Conservation (phyloP, 2,113 vertebrate genomes). For the Uria lomvia region DNA sequence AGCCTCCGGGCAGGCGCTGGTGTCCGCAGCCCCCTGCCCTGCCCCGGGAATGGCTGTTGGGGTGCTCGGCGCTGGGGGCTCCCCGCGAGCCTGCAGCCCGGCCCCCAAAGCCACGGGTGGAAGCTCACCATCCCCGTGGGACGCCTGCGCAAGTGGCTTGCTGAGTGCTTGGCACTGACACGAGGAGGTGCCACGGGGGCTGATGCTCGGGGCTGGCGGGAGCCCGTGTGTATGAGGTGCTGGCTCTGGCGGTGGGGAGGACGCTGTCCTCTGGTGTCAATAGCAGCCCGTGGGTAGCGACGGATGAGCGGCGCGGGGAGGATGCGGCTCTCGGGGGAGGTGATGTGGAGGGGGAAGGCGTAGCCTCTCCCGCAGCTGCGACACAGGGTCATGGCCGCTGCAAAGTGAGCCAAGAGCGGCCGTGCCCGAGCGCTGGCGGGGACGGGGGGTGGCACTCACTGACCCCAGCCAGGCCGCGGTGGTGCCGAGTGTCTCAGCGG, state of each 20-base stretch:
- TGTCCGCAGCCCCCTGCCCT: accelerated
- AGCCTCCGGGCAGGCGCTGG: too few relatives aligned
- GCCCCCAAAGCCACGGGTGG: background rate
- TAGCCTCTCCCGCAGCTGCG: background rate
- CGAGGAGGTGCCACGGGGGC: background rate
- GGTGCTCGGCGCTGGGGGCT: accelerated
- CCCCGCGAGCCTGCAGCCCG: background rate
- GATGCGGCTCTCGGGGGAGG: background rate
- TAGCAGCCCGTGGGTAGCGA: background rate
- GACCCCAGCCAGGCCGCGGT: background rate
- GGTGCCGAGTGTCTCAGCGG: background rate
- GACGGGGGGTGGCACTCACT: background rate
- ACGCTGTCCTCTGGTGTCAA: background rate
- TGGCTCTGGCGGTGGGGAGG: background rate
- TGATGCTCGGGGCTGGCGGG: background rate
- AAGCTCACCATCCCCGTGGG: background rate
- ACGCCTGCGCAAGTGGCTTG: accelerated
- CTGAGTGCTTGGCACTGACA: background rate
- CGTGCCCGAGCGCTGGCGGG: background rate
- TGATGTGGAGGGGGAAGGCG: background rate
- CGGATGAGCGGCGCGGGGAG: accelerated
- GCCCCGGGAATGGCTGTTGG: accelerated
- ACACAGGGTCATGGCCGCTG: accelerated
- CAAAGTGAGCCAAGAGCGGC: background rate
- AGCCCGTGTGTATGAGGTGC: background rate